phyloP scores from a whole-genome alignment of 2,888 invertebrate species.

The Scaptomyza reducta region DNA sequence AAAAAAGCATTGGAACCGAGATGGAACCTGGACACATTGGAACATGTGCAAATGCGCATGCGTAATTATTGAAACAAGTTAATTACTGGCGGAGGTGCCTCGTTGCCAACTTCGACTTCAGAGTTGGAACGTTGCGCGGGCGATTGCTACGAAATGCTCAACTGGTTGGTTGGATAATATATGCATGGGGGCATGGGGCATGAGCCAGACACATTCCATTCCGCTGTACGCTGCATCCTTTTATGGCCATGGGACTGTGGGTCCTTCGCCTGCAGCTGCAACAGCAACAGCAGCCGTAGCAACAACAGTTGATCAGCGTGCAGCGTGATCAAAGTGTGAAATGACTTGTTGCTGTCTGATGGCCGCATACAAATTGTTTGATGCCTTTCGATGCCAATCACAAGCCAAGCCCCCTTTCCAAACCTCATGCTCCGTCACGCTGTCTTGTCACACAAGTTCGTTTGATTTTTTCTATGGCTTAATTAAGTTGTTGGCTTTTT shows the following conservation, averaged over 20 bases:
- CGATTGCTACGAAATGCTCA: slow-evolving; percentile 29
- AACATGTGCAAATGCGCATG: slow-evolving; percentile 80
- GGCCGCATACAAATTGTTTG: slow-evolving; percentile 82
- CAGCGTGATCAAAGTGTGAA: slow-evolving; percentile 83
- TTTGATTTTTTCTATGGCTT: slow-evolving; percentile 48
- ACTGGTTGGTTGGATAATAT: slow-evolving; percentile 66
- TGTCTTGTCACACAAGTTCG: neutral
- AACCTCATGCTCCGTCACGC: neutral
- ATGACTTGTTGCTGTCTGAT: slow-evolving; percentile 80
- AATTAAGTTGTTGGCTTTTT: slow-evolving; percentile 71
- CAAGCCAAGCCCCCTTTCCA: neutral
- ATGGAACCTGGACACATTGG: slow-evolving; percentile 37
- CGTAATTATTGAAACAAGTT: slow-evolving; percentile 81
- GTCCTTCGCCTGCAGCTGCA: slow-evolving; percentile 46
- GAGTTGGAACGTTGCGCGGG: slow-evolving; percentile 43
- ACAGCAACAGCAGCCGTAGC: neutral
- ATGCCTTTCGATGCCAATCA: slow-evolving; percentile 75
- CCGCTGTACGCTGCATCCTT: slow-evolving; percentile 57
- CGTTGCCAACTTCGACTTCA: slow-evolving; percentile 30
- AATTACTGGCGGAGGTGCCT: slow-evolving; percentile 77
- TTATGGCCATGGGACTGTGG: slow-evolving; percentile 56
- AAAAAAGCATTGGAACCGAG: slow-evolving; percentile 11
- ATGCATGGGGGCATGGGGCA: slow-evolving; percentile 60
- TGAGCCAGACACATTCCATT: slow-evolving; percentile 59
- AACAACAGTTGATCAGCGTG: slow-evolving; percentile 36